These are phyloP conservation scores for Oreochromis niloticus DNA, from an alignment of 2,113 vertebrate species.

Conservation along the genomic window DNA sequence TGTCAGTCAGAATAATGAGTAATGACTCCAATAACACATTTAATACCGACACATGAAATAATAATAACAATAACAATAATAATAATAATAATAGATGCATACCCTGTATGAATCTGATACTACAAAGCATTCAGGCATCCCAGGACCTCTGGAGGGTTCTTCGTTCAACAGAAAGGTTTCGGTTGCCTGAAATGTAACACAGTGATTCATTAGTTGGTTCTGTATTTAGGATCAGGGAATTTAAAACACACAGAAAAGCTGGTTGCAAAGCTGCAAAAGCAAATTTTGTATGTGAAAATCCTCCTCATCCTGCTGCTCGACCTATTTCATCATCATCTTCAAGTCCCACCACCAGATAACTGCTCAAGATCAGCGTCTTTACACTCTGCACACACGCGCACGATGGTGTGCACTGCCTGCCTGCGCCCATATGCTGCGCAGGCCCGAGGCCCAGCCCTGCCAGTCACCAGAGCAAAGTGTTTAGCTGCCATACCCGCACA, in stretches of 20 bases:
- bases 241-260: constrained; percentile 6
- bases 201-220: constrained; percentile 29
- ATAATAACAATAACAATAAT: constrained; percentile 26
- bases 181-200: constrained; percentile 74
- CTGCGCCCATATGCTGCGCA: constrained; percentile 29
- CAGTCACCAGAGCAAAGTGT: constrained; percentile 40
- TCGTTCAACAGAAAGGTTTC: constrained; percentile 80
- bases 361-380: background rate
- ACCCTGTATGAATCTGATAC: constrained; percentile 81
- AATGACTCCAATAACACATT: constrained; percentile 67
- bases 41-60: constrained; percentile 34
- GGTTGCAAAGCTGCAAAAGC: background rate
- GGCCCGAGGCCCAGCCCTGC: constrained; percentile 38
- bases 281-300: background rate
- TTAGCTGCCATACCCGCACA: constrained; percentile 17
- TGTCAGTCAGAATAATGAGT: constrained; percentile 64
- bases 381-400: background rate
- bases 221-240: background rate
- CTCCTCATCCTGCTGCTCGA: background rate
- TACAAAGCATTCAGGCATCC: constrained; percentile 81
- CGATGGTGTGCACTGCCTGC: constrained; percentile 1
- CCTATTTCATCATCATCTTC: background rate
- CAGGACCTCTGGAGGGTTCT: constrained; percentile 77
- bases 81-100: constrained; percentile 53
- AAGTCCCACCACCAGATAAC: constrained; percentile 26